Percentiles rank a stretch among this genome's conserved stretches.
These are phyloP conservation scores for Festucalex cinctus DNA, from an alignment of 2,113 vertebrate species.

Conservation along the genomic window DNA sequence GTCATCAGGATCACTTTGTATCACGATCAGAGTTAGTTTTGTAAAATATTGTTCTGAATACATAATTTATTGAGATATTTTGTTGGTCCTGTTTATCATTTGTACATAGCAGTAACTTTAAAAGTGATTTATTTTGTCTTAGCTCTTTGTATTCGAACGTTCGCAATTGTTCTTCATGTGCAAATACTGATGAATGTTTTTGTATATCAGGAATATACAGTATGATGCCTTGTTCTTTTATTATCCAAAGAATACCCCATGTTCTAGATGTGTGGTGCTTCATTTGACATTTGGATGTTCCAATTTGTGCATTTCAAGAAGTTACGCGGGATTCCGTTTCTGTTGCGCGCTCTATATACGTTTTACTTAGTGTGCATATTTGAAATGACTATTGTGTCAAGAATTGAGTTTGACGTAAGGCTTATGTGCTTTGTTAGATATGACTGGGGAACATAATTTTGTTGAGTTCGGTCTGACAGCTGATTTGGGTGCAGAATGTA, in stretches of 20 bases:
- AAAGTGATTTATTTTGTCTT: slow-evolving; percentile 60
- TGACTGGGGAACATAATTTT: slow-evolving; percentile 12
- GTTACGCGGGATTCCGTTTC: slow-evolving; percentile 36
- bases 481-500: too few relatives aligned
- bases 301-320: slow-evolving; percentile 34
- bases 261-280: slow-evolving; percentile 42
- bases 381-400: slow-evolving; percentile 54
- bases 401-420: slow-evolving; percentile 60
- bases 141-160: slow-evolving; percentile 63
- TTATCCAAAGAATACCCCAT: slow-evolving; percentile 59
- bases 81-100: slow-evolving; percentile 45
- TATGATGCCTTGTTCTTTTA: slow-evolving; percentile 47
- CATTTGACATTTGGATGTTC: slow-evolving; percentile 27
- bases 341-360: slow-evolving; percentile 49
- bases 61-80: slow-evolving; percentile 74
- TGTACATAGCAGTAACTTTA: slow-evolving; percentile 69
- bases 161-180: slow-evolving; percentile 63
- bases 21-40: slow-evolving; percentile 64
- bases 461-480: too few relatives aligned
- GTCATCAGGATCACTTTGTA: slow-evolving; percentile 61
- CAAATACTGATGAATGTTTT: slow-evolving; percentile 68
- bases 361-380: slow-evolving; percentile 46
- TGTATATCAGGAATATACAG: slow-evolving; percentile 71
- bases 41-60: slow-evolving; percentile 70
- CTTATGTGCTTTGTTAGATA: slow-evolving; percentile 58